A percentile compares a stretch with the other conserved stretches of the same genome.
phyloP scores from a whole-genome alignment of 2,113 vertebrate species.

The Baryphthengus martii region DNA sequence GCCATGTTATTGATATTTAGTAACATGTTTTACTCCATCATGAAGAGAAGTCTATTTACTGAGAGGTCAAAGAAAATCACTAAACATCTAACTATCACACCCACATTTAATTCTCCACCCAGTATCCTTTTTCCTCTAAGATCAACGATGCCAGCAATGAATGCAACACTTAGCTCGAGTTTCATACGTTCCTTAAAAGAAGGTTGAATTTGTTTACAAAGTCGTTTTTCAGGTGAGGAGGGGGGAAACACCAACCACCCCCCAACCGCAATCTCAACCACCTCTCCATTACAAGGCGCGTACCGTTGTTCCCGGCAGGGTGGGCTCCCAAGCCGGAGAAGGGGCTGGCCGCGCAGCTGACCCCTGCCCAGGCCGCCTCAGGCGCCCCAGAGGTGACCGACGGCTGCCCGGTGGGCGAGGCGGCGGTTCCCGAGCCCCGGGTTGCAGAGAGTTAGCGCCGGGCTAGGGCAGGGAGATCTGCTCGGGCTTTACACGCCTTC shows the following conservation, averaged over 20 bases:
- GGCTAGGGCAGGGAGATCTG: no score
- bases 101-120: neutral
- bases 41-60: neutral
- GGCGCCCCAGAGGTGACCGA: neutral
- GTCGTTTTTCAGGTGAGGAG: neutral
- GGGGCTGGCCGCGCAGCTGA: neutral
- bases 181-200: neutral
- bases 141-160: neutral
- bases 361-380: neutral
- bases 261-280: neutral
- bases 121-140: neutral
- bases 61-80: neutral
- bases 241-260: no score
- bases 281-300: neutral
- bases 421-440: neutral
- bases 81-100: neutral
- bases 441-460: neutral
- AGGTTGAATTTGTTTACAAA: neutral
- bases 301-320: neutral
- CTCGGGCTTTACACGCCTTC: accelerated
- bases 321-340: neutral
- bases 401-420: neutral
- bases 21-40: neutral
- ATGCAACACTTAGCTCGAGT: neutral
- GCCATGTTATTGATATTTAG: neutral